Evolutionary conservation across 2,888 invertebrate species (phyloP), one percentile per base, ranked within the genome.

Genomic region (Orchesella flavescens): DNA sequence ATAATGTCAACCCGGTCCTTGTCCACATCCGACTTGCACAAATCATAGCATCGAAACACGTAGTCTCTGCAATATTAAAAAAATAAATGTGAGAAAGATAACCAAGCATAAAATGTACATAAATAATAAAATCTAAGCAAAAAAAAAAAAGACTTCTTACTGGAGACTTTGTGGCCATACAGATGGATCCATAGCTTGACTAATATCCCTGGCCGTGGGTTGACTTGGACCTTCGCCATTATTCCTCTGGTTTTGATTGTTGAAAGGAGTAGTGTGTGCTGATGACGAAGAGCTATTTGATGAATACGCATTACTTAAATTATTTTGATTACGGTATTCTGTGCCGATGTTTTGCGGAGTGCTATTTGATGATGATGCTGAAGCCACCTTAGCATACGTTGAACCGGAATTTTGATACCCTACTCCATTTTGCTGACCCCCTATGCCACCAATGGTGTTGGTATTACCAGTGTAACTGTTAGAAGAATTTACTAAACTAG

Each of bases 1-100:
- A 96, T 96, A 87, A 96, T 95, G 90, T 98, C 97, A 83, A 98
- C 96, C 91, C 96, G 95, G 91, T 98, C 97, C 90, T 96, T 95
- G 90, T 98, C 97, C 88, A 96, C 93, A 84, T 93, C 93, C 15
- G 96, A 95, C 89, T 94, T 93, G 89, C 97, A 97, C 90, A 96
- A 96, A 66, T 94, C 94, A 91, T 97, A 98, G 89, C 98, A 97
- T 86, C 96, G 93, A 89, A 95, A 94, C 17, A 98, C 97, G 91
- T 97, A 99, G 88, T 94, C 93, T 90, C 91, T 91, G 84, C 23
- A 89, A 89, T 34, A 7, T 7, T 4, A 34, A 34, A 34, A 2
- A 34, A 7, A 34, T 7, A 34, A 34, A 34, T 34, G n/a, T n/a
- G n/a, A n/a, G n/a, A n/a, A n/a, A n/a, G n/a, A n/a, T n/a, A n/a